A percentile compares a stretch with the other conserved stretches of the same genome.
Evolutionary conservation across 2,888 invertebrate genomes (phyloP).

Genomic region (Diogma glabrata): DNA sequence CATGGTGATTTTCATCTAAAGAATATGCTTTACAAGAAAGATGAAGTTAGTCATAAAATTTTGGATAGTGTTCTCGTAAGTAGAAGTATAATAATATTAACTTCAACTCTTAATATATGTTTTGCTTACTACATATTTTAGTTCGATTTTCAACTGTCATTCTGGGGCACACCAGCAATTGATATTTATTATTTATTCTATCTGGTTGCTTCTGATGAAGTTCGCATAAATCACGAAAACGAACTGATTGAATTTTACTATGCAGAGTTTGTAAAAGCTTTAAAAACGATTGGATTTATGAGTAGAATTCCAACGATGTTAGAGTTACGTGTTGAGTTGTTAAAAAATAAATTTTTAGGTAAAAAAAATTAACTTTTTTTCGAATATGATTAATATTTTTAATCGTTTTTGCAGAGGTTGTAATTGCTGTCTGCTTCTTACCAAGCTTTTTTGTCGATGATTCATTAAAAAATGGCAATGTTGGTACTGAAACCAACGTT

Average conservation of each 20-base stretch:
- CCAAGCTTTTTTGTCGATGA: slow-evolving; percentile 3
- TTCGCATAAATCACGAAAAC: slow-evolving; percentile 11
- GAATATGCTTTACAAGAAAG: slow-evolving; percentile 34
- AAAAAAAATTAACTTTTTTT: background rate
- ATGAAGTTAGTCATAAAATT: slow-evolving; percentile 7
- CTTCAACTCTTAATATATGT: background rate
- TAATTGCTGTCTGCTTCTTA: background rate
- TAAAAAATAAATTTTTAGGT: slow-evolving; percentile 15
- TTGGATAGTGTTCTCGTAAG: slow-evolving; percentile 14
- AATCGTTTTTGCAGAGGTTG: background rate
- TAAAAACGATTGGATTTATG: slow-evolving; percentile 13
- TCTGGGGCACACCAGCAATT: slow-evolving; percentile 16
- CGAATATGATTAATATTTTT: background rate
- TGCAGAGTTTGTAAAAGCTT: slow-evolving; percentile 11
- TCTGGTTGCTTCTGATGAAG: slow-evolving; percentile 11
- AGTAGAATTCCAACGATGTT: slow-evolving; percentile 11
- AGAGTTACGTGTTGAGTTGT: slow-evolving; percentile 15
- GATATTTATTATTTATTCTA: slow-evolving; percentile 14
- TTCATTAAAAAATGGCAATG: background rate
- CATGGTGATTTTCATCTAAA: slow-evolving; percentile 37
- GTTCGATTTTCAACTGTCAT: slow-evolving; percentile 17
- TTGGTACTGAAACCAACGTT: background rate
- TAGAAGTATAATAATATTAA: background rate
- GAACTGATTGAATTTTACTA: slow-evolving; percentile 15
- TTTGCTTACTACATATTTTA: background rate